Base-by-base conservation (phyloP, 2,888 invertebrate genomes). In the Eudasyphora cyanicolor region DNA sequence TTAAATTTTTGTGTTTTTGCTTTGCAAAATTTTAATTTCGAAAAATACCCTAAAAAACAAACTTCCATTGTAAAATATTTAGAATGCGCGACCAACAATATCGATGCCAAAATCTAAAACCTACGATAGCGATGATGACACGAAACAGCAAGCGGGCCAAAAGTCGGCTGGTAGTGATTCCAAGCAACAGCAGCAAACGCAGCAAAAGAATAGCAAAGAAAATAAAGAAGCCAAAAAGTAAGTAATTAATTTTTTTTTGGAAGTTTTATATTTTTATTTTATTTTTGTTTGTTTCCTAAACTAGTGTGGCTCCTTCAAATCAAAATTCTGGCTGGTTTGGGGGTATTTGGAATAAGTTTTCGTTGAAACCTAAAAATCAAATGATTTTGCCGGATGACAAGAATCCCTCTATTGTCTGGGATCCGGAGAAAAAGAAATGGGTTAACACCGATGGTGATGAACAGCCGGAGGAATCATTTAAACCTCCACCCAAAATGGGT, bases 351-450 rank as follows among this genome's bases (percentile, higher is more conserved):
- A 96, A 95, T 91, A 97, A 96, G 92, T 93, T 97, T 81, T 94
- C 96, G 21, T 94, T 96, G 75, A 96, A 96, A 87, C 95, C 96
- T 60, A 97, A 97, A 92, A 98, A 98, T 93, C 98, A 98, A 94
- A 98, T 98, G 97, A 98, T 96, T 89, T 93, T 98, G 87, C 98
- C 98, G 0, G 98, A 98, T 93, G 98, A 98, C 93, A 98, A 96
- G 92, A 96, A 98, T 93, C 98, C 97, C 85, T 93, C 96, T 85
- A 98, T 98, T 93, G 96, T 98, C 75, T 98, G 98, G 98, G 98
- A 98, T 93, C 93, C 95, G 79, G 95, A 95, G n/a, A 94, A 94
- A 89, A 96, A 98, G 90, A 94, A 95, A 87, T 98, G 98, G 98
- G 94, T 95, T 70, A 97, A 98, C 93, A 94, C 95, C 57, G 97